Conservation (phyloP, 2,113 vertebrate species). For the Pseudorectes ferrugineus region DNA sequence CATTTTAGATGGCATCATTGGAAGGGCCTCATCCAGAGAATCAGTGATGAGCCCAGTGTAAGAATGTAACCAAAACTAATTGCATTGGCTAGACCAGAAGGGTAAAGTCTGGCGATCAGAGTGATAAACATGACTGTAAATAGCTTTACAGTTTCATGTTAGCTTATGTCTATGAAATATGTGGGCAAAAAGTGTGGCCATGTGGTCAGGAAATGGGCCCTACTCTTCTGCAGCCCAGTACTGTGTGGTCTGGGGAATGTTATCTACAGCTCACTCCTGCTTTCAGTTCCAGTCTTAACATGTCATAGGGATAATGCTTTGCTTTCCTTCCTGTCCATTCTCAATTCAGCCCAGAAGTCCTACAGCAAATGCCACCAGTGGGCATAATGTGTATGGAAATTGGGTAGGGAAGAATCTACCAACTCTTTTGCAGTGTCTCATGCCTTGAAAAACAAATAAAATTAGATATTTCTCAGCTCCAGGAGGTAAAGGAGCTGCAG, state of each 20-base stretch:
- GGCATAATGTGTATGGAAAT: not conserved
- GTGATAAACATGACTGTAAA: not conserved
- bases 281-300: not conserved
- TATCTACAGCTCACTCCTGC: not conserved
- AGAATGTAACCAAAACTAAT: not conserved
- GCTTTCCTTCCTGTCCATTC: not conserved
- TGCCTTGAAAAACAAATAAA: not conserved
- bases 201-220: not conserved
- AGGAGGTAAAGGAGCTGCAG: not conserved
- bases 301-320: not conserved
- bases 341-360: not conserved
- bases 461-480: not conserved
- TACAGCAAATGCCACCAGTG: not conserved
- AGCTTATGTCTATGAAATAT: not conserved
- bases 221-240: not conserved
- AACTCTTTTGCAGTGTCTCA: not conserved
- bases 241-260: not conserved
- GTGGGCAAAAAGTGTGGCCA: not conserved
- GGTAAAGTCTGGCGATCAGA: not conserved
- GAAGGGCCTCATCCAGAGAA: not conserved
- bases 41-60: not conserved
- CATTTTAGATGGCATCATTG: not conserved
- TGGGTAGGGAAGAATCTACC: not conserved
- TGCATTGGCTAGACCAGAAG: not conserved
- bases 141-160: not conserved